A percentile compares a stretch with the other conserved stretches of the same genome.
These are phyloP conservation scores for Platycnemis pennipes DNA, from an alignment of 2,888 invertebrate genomes.

Conservation along the genomic window DNA sequence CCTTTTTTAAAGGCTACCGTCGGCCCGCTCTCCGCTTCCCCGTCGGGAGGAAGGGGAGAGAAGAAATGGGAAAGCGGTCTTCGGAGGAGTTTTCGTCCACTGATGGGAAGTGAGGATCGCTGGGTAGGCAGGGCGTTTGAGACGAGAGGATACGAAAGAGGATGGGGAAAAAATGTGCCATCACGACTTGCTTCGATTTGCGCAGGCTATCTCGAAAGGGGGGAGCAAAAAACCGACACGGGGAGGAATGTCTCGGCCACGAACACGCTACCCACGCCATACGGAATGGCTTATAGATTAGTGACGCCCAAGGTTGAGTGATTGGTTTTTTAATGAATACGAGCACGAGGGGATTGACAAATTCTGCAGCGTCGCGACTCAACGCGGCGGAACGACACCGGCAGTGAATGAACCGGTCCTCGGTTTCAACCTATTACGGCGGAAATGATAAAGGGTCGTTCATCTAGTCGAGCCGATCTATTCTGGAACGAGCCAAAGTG, in stretches of 20 bases:
- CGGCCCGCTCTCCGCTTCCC: not conserved
- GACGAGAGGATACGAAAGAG: not conserved
- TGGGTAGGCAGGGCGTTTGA: not conserved
- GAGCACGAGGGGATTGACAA: not conserved
- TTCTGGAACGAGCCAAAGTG: too few relatives aligned
- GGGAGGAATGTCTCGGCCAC: not conserved
- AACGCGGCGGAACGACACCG: conserved; percentile 13
- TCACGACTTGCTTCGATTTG: conserved; percentile 26
- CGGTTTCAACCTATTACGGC: not conserved
- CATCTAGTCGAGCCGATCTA: not conserved
- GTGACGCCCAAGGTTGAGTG: not conserved
- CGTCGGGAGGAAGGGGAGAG: not conserved
- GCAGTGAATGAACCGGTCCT: not conserved
- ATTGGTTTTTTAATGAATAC: not conserved
- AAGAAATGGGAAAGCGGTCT: not conserved
- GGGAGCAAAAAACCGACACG: not conserved
- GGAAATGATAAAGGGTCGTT: not conserved
- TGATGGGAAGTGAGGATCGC: not conserved
- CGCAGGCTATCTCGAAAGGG: not conserved
- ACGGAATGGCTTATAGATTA: not conserved
- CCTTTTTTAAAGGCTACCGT: conserved; percentile 3
- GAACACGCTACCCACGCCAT: not conserved
- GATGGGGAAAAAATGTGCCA: not conserved
- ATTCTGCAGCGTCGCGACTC: not conserved
- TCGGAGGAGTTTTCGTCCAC: not conserved